phyloP scores from a whole-genome alignment of 2,888 invertebrate species.

The Catocala nupta region DNA sequence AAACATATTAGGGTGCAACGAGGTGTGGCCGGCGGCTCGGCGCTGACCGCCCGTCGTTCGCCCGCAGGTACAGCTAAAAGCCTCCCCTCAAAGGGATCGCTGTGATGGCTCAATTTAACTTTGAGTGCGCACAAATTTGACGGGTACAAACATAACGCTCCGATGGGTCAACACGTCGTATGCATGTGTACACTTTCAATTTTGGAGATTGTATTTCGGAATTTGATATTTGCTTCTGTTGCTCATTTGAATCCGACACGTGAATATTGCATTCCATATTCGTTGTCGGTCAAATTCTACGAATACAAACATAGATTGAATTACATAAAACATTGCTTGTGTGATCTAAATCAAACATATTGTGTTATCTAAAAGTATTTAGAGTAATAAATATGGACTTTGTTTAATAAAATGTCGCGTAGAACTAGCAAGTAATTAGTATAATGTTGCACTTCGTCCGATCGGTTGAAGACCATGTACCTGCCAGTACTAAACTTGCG shows the following conservation, averaged over 20 bases:
- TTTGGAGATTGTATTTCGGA: slow-evolving; percentile 6
- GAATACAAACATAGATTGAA: slow-evolving; percentile 10
- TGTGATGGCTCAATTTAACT: slow-evolving; percentile 45
- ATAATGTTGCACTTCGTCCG: no score
- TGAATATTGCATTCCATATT: neutral
- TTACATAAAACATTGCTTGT: slow-evolving; percentile 12
- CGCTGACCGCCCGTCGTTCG: neutral
- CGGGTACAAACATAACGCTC: slow-evolving; percentile 1
- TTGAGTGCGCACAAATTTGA: slow-evolving; percentile 21
- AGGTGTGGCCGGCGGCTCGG: slow-evolving; percentile 4
- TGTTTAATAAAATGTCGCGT: no score
- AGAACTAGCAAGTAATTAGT: no score
- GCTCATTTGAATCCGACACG: neutral
- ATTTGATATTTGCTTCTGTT: slow-evolving; percentile 12
- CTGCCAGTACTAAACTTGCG: no score
- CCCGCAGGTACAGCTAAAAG: slow-evolving; percentile 22
- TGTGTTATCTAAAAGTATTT: neutral
- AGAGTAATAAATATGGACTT: no score
- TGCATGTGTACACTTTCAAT: neutral
- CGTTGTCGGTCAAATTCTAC: slow-evolving; percentile 3
- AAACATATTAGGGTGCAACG: slow-evolving; percentile 32
- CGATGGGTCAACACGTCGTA: neutral
- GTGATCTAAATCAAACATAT: slow-evolving; percentile 2
- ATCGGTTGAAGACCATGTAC: no score
- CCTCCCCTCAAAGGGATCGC: slow-evolving; percentile 42